Evolutionary conservation across 2,113 vertebrate genomes (phyloP).

Genomic region (Carassius gibelio): DNA sequence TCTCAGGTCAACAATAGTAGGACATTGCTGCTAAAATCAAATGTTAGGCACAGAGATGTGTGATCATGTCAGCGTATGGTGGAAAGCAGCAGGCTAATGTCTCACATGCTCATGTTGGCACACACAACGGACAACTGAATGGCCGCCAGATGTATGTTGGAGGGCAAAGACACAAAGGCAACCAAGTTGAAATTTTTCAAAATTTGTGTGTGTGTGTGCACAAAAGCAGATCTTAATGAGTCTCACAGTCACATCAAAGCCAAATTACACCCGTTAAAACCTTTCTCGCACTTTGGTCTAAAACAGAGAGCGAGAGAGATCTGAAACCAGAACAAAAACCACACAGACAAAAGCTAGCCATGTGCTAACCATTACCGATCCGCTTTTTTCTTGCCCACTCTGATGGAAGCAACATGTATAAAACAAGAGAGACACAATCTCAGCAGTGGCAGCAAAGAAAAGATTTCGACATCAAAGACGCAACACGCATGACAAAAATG

Average conservation of each 20-base stretch:
- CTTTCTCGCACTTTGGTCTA: conserved; percentile 69
- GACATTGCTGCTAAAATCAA: not conserved
- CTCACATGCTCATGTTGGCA: conserved; percentile 71
- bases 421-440: conserved; percentile 68
- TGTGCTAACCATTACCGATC: conserved; percentile 80
- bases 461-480: conserved; percentile 76
- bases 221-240: conserved; percentile 75
- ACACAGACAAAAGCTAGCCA: conserved; percentile 77
- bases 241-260: conserved; percentile 76
- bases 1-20: too few species aligned
- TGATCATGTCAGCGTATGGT: conserved; percentile 64
- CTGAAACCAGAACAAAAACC: conserved; percentile 73
- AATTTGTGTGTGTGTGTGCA: conserved; percentile 54
- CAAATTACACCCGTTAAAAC: conserved; percentile 79
- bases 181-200: conserved; percentile 49
- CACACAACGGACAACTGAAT: conserved; percentile 62
- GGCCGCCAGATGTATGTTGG: conserved; percentile 73
- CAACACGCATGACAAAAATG: conserved; percentile 68
- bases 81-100: conserved; percentile 65
- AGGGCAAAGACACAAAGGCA: conserved; percentile 59
- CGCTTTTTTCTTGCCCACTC: conserved; percentile 65
- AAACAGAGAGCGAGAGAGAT: conserved; percentile 61
- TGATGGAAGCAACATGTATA: conserved; percentile 79
- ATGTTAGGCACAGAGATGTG: not conserved
- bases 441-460: conserved; percentile 72